phyloP scores from a whole-genome alignment of 2,113 vertebrate genomes.

The Oxygymnocypris stewartii region DNA sequence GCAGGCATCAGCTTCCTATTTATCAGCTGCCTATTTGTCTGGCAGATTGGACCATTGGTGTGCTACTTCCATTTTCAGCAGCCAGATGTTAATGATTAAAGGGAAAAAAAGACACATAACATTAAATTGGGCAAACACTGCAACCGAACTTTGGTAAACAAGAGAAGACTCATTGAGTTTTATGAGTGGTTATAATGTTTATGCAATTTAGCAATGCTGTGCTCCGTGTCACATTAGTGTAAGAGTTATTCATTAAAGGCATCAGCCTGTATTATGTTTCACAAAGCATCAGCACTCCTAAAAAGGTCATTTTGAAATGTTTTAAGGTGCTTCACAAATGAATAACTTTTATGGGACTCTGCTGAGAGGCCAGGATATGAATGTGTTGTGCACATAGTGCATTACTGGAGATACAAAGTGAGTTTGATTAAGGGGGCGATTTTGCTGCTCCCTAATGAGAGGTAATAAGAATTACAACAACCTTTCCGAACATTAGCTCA shows the following conservation, averaged over 20 bases:
- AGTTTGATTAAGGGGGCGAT: slow-evolving; percentile 57
- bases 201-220: slow-evolving; percentile 80
- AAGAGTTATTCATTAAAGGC: slow-evolving; percentile 72
- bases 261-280: slow-evolving; percentile 48
- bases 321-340: slow-evolving; percentile 51
- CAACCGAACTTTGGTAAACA: slow-evolving; percentile 75
- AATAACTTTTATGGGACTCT: slow-evolving; percentile 55
- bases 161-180: slow-evolving; percentile 77
- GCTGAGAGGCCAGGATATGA: slow-evolving; percentile 46
- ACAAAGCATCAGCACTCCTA: slow-evolving; percentile 43
- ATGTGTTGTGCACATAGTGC: slow-evolving; percentile 45
- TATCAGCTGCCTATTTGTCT: too few species aligned
- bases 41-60: slow-evolving; percentile 71
- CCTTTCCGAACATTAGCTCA: slow-evolving; percentile 45
- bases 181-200: slow-evolving; percentile 80
- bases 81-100: slow-evolving; percentile 86
- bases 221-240: slow-evolving; percentile 69
- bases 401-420: slow-evolving; percentile 47
- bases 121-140: slow-evolving; percentile 80
- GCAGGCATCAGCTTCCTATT: slow-evolving; percentile 64
- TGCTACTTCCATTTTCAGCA: slow-evolving; percentile 75
- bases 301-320: slow-evolving; percentile 41
- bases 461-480: slow-evolving; percentile 58
- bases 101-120: slow-evolving; percentile 81
- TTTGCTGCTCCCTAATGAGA: slow-evolving; percentile 56